phyloP scores from a whole-genome alignment of 1,140 invertebrate species.

The Pollicipes pollicipes region DNA sequence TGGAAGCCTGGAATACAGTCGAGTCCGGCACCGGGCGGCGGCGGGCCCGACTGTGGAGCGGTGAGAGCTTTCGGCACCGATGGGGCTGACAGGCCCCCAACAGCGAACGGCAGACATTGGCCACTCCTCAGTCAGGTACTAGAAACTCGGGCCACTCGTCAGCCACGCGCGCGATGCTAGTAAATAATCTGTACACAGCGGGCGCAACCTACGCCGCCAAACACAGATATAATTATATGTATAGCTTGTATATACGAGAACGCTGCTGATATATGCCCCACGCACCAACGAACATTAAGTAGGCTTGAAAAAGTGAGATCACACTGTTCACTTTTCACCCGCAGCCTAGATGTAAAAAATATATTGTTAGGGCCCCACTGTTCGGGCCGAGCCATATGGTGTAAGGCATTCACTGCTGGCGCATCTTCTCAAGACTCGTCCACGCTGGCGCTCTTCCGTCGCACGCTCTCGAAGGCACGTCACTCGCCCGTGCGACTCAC shows the following conservation, averaged over 20 bases:
- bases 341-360: background rate
- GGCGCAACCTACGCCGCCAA: background rate
- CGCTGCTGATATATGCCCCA: background rate
- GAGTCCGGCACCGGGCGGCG: too few species aligned
- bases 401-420: background rate
- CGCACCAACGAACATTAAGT: slow-evolving; percentile 1
- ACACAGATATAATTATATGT: slow-evolving; percentile 2
- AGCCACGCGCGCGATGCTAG: background rate
- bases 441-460: background rate
- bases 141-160: background rate
- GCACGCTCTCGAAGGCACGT: background rate
- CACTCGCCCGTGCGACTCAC: background rate
- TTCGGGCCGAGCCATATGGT: background rate
- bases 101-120: too few species aligned
- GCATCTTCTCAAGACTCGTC: background rate
- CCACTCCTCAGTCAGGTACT: background rate
- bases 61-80: too few species aligned
- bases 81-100: too few species aligned
- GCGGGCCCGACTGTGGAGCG: too few species aligned
- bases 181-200: background rate
- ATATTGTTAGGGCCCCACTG: background rate
- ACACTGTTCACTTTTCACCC: background rate
- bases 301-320: slow-evolving; percentile 1
- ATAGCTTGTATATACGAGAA: background rate
- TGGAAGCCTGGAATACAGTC: background rate